phyloP scores from a whole-genome alignment of 2,888 invertebrate genomes.

The Limenitis camilla region DNA sequence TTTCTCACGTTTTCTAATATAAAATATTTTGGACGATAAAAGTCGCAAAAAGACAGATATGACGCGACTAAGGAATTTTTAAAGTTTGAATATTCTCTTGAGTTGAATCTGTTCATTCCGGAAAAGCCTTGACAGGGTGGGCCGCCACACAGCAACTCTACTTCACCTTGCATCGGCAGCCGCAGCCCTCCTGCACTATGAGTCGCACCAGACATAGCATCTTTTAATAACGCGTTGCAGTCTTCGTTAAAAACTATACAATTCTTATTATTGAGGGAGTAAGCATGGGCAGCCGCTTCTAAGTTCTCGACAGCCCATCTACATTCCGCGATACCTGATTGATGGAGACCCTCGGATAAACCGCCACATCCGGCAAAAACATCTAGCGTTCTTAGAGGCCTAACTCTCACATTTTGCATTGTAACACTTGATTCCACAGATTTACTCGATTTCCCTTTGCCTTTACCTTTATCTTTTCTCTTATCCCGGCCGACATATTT shows the following conservation, averaged over 20 bases:
- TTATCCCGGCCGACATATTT: slow-evolving; percentile 76
- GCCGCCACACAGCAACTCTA: slow-evolving; percentile 88
- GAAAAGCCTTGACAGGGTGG: slow-evolving; percentile 94
- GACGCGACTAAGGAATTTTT: slow-evolving; percentile 90
- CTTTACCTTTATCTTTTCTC: slow-evolving; percentile 79
- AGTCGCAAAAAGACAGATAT: slow-evolving; percentile 89
- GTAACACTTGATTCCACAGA: slow-evolving; percentile 30
- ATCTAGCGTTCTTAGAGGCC: slow-evolving; percentile 80
- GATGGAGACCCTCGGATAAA: slow-evolving; percentile 82
- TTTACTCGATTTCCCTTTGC: slow-evolving; percentile 77
- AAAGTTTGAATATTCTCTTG: slow-evolving; percentile 86
- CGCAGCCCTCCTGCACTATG: slow-evolving; percentile 67
- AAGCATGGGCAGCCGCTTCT: slow-evolving; percentile 85
- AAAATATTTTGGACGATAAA: slow-evolving; percentile 87
- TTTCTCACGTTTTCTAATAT: slow-evolving; percentile 90
- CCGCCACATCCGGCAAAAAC: slow-evolving; percentile 93
- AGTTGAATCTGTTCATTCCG: slow-evolving; percentile 91
- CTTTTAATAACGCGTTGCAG: slow-evolving; percentile 81
- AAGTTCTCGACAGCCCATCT: slow-evolving; percentile 89
- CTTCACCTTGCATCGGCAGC: slow-evolving; percentile 84
- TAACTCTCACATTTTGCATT: slow-evolving; percentile 44
- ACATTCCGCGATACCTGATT: slow-evolving; percentile 79
- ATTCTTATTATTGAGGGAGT: slow-evolving; percentile 81
- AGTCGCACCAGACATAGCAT: slow-evolving; percentile 77
- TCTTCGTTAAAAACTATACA: slow-evolving; percentile 87